Evolutionary conservation across 2,113 vertebrate species (phyloP), one percentile per base, ranked within the genome.

Genomic region (Megaceryle torquata): DNA sequence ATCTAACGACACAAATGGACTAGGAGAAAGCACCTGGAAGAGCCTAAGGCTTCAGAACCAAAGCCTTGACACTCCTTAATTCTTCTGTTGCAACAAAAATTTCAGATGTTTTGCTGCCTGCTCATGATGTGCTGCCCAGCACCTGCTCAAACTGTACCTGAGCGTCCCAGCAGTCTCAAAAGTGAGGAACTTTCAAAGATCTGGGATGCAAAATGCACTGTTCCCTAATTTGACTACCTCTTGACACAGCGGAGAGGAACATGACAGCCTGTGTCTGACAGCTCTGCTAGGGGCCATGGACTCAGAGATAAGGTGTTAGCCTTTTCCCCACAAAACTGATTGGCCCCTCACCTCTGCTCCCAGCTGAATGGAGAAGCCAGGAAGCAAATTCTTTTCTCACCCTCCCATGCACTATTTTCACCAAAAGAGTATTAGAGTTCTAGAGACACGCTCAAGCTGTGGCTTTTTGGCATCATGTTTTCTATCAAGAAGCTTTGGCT

Each of bases 401-500:
- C 15, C 53, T 57, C 25, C 28, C 12, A 3, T 1, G 4, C 2
- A 11, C 19, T 71, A 33, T 50, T 85, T 57, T 19, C 44, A 64
- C 28, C 69, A 22, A 39, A 25, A 22, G 12, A 56, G 18, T 0
- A 1, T 2, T 6, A 56, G 20, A 74, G 46, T 21, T 75, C 37
- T 77, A 74, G 26, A 71, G 39, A 48, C 0, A 48, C 0, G 0
- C 15, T 15, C 44, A 48, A 89, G 43, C 48, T 53, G 43, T 2
- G 3, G 53, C 51, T 74, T 50, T 44, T 78, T 2, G 1, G 33
- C 65, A 43, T 0, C 0, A 20, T 1, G 2, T 35, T 44, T 28
- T n/a, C 71, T 48, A 80, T 33, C 67, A 68, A 56, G 35, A 6
- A 46, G 3, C 9, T 69, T 35, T 6, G 3, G 53, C 70, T 56